Evolutionary conservation across 2,797 vertebrate genomes (phyloP).

Genomic region (Erethizon dorsatum): DNA sequence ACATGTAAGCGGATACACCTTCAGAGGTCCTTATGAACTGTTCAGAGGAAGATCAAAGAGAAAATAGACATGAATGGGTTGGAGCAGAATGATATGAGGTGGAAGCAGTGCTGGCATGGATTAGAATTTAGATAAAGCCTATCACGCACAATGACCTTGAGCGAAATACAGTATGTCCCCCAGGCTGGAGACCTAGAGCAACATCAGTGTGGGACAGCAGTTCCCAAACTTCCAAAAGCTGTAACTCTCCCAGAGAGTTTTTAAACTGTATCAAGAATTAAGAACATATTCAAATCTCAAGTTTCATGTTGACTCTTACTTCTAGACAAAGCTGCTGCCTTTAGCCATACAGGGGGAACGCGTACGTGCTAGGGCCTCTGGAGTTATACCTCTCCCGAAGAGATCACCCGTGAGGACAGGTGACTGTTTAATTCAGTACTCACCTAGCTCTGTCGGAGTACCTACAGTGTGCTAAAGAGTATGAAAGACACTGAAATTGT

Average conservation of each 20-base stretch:
- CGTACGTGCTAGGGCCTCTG: neutral
- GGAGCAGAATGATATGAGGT: conserved; percentile 62
- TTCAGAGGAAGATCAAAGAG: conserved; percentile 81
- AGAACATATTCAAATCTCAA: neutral
- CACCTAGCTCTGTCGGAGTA: neutral
- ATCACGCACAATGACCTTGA: neutral
- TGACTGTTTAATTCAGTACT: neutral
- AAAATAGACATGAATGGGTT: conserved; percentile 77
- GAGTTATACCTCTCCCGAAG: neutral
- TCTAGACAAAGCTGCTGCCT: neutral
- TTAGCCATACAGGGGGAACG: neutral
- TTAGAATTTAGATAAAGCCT: conserved; percentile 77
- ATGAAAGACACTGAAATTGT: neutral
- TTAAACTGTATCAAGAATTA: conserved; percentile 21
- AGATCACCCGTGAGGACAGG: neutral
- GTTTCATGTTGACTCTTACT: neutral
- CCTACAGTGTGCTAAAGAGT: conserved; percentile 15
- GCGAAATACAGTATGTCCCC: neutral
- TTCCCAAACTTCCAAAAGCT: neutral
- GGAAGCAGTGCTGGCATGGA: conserved; percentile 12
- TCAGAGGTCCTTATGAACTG: conserved; percentile 79
- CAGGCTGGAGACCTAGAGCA: neutral
- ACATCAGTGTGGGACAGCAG: neutral
- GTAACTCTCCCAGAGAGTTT: neutral
- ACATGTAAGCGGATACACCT: conserved; percentile 71